phyloP scores from a whole-genome alignment of 2,113 vertebrate species.

The Telmatochromis brichardi region DNA sequence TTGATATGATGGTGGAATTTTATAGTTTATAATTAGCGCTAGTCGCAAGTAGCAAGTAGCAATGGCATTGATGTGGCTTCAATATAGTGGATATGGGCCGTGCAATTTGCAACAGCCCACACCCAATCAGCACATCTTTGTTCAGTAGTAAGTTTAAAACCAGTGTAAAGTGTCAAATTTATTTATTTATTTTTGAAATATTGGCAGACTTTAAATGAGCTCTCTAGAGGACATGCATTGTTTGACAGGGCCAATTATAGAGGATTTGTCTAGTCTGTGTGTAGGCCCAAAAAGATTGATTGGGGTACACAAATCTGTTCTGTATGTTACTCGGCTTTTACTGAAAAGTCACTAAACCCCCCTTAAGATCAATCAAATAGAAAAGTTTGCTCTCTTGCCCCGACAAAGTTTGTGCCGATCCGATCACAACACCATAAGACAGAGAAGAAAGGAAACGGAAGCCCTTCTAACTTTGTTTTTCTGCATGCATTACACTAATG shows the following conservation, averaged over 20 bases:
- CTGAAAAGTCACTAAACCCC: neutral
- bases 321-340: neutral
- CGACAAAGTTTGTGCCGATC: neutral
- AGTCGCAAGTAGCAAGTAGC: neutral
- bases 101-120: neutral
- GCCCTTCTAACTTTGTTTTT: neutral
- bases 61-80: neutral
- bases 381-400: neutral
- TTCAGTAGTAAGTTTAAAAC: neutral
- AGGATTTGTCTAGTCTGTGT: conserved; percentile 10
- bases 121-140: neutral
- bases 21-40: neutral
- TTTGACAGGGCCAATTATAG: conserved; percentile 43
- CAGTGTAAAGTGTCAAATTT: neutral
- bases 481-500: neutral
- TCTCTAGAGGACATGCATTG: neutral
- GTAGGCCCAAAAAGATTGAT: neutral
- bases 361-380: neutral
- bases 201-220: neutral
- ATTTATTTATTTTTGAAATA: neutral
- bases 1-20: neutral
- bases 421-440: neutral
- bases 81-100: neutral
- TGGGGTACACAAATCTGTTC: neutral
- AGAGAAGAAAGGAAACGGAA: neutral